Evolutionary conservation across 2,888 invertebrate genomes (phyloP).

Genomic region (Monoplex corrugatus): DNA sequence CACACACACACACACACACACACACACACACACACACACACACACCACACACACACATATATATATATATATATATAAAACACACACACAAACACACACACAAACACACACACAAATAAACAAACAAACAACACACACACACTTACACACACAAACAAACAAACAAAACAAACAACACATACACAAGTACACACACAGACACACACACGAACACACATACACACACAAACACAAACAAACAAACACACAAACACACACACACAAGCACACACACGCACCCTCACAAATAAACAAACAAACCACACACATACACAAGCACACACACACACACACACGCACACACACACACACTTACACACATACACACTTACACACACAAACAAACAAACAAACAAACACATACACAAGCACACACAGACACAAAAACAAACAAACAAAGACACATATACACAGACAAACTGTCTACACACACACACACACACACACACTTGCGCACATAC

Average conservation of each 20-base stretch:
- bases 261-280: neutral
- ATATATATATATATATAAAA: neutral
- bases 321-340: neutral
- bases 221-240: neutral
- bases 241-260: neutral
- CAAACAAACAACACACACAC: neutral
- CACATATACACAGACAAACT: neutral
- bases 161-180: neutral
- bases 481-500: neutral
- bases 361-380: neutral
- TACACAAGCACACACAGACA: neutral
- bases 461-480: conserved; percentile 5
- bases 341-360: neutral
- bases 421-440: neutral
- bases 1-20: neutral
- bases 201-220: conserved; percentile 1
- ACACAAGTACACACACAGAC: conserved; percentile 1
- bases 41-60: neutral
- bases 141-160: neutral
- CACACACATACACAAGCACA: neutral
- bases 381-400: too few relatives aligned
- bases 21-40: conserved; percentile 1
- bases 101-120: neutral
- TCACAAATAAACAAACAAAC: neutral
- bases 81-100: too few relatives aligned